Evolutionary conservation across 2,888 invertebrate genomes (phyloP), one percentile per base, ranked within the genome.

Genomic region (Apamea monoglypha): DNA sequence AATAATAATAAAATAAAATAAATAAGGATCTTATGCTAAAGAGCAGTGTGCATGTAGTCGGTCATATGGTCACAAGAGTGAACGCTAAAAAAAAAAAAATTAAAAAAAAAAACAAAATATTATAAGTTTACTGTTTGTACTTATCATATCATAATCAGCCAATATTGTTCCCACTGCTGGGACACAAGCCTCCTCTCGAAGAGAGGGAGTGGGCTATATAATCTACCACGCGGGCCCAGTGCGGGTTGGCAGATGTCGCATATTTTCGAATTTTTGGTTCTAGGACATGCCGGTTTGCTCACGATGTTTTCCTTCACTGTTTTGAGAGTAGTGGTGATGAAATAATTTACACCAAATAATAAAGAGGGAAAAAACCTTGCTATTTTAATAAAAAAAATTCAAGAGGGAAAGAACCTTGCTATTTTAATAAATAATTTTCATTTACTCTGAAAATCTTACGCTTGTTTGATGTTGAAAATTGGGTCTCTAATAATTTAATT

Each of bases 401-500:
- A n/a, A n/a, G n/a, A n/a, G n/a, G n/a, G n/a, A n/a, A 56, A 56
- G 6, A 25, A 5, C 53, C 6, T 56, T 56, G 25, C 25, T 32
- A 36, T 61, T 68, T 50, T n/a, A 53, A 29, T 44, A 61, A 68
- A 53, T 53, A 40, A 61, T 56, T 68, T 63, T 56, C 53, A n/a
- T 32, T 64, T 53, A 85, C 40, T 84, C n/a, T 2, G 18, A 64
- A 68, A 84, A 70, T 72, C 59, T 40, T 61, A 25, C 25, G 25
- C 16, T 74, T 50, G 76, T 82, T 82, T 70, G 66, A 73, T 47
- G 63, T 70, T 66, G 61, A 63, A 86, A 73, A 50, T 83, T 74
- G 56, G 50, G 40, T 70, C 56, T 67, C n/a, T n/a, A 67, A 25
- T 67, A 71, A 83, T 77, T 74, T 44, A 64, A 74, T 85, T 85